These are phyloP conservation scores for Clarias gariepinus DNA, from an alignment of 2,113 vertebrate species.

Conservation along the genomic window DNA sequence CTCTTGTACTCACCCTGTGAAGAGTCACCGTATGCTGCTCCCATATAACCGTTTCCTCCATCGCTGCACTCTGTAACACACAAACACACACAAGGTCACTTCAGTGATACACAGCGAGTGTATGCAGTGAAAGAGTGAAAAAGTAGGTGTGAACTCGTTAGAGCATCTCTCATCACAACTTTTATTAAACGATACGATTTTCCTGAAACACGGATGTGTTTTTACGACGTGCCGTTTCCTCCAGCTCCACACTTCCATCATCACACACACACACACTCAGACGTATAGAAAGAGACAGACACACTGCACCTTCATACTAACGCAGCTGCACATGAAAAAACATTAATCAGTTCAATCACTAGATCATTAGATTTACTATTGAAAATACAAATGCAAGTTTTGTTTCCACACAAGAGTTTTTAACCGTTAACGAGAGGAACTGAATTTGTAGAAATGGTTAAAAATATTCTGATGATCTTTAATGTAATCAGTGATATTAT, in stretches of 20 bases:
- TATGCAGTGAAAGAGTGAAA: neutral
- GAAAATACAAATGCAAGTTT: neutral
- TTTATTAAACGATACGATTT: no score
- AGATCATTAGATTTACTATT: neutral
- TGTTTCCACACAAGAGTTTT: no score
- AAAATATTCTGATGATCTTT: no score
- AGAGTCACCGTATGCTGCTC: constrained; percentile 99
- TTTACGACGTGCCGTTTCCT: neutral
- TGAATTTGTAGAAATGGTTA: no score
- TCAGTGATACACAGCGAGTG: neutral
- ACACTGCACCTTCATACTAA: neutral
- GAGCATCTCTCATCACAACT: neutral
- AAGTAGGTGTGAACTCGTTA: neutral
- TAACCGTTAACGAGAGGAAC: no score
- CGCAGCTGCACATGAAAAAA: neutral
- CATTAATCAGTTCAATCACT: no score
- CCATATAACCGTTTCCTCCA: constrained; percentile 99
- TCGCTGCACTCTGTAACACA: constrained; percentile 83
- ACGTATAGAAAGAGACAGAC: neutral
- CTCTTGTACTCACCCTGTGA: constrained; percentile 89
- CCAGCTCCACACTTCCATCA: neutral
- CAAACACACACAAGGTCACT: neutral
- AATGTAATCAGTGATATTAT: no score
- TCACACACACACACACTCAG: neutral
- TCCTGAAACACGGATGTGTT: no score